Base-by-base conservation (phyloP, 2,888 invertebrate genomes). In the Iphiclides podalirius region DNA sequence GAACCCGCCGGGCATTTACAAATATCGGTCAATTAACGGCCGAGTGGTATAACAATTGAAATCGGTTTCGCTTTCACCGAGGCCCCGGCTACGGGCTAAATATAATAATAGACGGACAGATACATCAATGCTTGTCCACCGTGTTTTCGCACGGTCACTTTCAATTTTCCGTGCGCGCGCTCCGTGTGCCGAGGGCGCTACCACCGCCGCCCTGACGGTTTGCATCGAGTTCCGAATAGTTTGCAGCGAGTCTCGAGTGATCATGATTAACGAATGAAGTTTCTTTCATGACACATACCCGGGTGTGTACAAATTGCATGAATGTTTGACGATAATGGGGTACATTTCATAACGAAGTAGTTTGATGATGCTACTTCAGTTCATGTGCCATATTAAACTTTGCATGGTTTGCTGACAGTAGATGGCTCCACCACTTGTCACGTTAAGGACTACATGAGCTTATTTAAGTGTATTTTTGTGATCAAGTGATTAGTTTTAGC, bases 31-130 rank as follows among this genome's bases (percentile, higher is more conserved):
- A 71, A 70, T 70, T 70, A 69, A 64, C 64, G 59, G 59, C 47
- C 67, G 72, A 64, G 71, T 69, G 78, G 72, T 82, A 83, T 83
- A 84, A 84, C 85, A 84, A 84, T 84, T 79, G 83, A 72, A 79
- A 81, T 72, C 74, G 77, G 76, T 84, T 84, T 85, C 84, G 63
- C 85, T 88, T 84, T 86, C 85, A 67, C 53, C 64, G 73, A 64
- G 67, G 68, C 71, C 66, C 31, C 73, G 66, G 68, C 66, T 64
- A 73, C 70, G 70, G 73, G 73, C 82, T 85, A 86, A 86, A 87
- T 87, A 87, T 86, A 86, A 82, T 82, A 85, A 85, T 85, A 86
- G 80, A 78, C 77, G 73, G 75, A 74, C 69, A 70, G 70, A 77
- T 78, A 77, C 76, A 75, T 80, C 84, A 78, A 77, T 79, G 82